Base-by-base conservation (phyloP, 2,797 vertebrate species). In the Fratercula arctica region DNA sequence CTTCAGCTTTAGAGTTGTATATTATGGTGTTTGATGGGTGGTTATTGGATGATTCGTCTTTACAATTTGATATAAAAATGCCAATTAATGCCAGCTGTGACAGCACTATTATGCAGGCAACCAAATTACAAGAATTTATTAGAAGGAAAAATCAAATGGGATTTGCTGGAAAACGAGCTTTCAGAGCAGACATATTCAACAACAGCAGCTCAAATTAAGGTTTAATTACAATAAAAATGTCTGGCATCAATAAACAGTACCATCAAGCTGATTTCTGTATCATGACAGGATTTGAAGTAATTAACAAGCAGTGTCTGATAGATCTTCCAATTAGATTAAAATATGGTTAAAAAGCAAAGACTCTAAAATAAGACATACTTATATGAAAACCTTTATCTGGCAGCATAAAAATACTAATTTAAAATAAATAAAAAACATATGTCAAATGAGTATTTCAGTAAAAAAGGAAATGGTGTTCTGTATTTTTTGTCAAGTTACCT, bases 121-220 rank as follows among this genome's bases (percentile, higher is more conserved):
- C 13, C 25, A 75, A 89, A 92, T 63, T 29, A 76, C 9, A 81
- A 37, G 54, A 85, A 74, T 8, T 56, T 90, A 59, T 59, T 79
- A 77, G 67, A 87, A 89, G 83, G 20, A 87, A 89, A 93, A 93
- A 94, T 57, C 56, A 74, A 91, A 89, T 41, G 29, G 54, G 15
- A 48, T 85, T 83, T 91, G 31, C 77, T 69, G 66, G 45, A 92
- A 92, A 89, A 92, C 60, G 89, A 85, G 41, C 72, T 80, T 93
- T 91, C 64, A 87, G 61, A 90, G 84, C 48, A 91, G 64, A 77
- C 5, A 16, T n/a, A 26, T 83, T 86, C 45, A 94, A 78, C 45
- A 67, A 67, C 35, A 83, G 54, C 51, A 60, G 28, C 39, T 89
- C 28, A 92, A 79, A 92, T 81, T 85, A 93, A 87, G 51, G 60